Evolutionary conservation across 1,140 invertebrate genomes (phyloP).

Genomic region (Zaprionus inermis): DNA sequence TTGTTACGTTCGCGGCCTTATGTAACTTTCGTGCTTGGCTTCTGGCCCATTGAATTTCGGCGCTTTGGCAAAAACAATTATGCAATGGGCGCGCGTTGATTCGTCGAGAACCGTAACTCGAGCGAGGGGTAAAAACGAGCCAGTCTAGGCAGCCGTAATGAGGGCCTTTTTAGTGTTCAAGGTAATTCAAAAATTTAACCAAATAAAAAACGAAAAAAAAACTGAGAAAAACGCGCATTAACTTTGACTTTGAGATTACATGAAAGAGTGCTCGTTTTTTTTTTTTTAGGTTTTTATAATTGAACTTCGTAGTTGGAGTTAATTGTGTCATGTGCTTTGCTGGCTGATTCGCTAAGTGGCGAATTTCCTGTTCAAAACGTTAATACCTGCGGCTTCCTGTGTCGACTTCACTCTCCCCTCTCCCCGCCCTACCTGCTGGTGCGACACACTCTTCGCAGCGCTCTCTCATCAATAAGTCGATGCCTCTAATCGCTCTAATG

Average conservation of each 20-base stretch:
- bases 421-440: neutral
- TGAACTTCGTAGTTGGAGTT: conserved; percentile 44
- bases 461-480: conserved; percentile 34
- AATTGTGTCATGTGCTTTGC: conserved; percentile 66
- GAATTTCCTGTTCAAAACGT: conserved; percentile 53
- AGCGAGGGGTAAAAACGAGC: neutral
- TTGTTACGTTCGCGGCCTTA: conserved; percentile 46
- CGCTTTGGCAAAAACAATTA: conserved; percentile 58
- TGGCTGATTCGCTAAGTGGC: conserved; percentile 66
- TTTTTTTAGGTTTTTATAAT: conserved; percentile 31
- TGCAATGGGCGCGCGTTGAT: conserved; percentile 51
- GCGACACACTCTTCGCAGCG: conserved; percentile 55
- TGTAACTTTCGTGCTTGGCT: conserved; percentile 44
- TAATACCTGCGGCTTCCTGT: conserved; percentile 55
- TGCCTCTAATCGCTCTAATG: conserved; percentile 70
- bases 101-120: neutral
- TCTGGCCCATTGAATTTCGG: conserved; percentile 40
- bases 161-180: conserved; percentile 54
- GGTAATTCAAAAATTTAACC: conserved; percentile 55
- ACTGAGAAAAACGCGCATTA: conserved; percentile 48
- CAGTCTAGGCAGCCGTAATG: conserved; percentile 15
- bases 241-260: conserved; percentile 74
- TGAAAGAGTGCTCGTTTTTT: conserved; percentile 29
- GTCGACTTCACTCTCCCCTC: neutral
- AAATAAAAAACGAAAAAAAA: conserved; percentile 23